Evolutionary conservation across 2,888 invertebrate genomes (phyloP).

Genomic region (Drosophila tripunctata): DNA sequence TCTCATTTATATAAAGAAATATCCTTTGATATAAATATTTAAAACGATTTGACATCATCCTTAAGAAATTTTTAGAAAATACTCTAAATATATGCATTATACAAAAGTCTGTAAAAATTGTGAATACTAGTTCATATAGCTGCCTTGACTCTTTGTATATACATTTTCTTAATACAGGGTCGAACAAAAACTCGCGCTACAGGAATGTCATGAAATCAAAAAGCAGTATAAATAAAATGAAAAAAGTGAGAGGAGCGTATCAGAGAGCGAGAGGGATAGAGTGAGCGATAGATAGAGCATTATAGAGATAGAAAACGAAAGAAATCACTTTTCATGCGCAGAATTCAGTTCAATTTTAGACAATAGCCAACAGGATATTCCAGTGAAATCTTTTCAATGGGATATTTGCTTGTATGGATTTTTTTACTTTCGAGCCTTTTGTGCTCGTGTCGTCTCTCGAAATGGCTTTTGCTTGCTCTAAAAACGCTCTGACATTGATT

Average conservation of each 20-base stretch:
- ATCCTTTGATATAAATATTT: too few relatives aligned
- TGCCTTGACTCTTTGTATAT: too few relatives aligned
- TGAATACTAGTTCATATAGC: too few relatives aligned
- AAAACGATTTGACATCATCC: too few relatives aligned
- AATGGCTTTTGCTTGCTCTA: constrained; percentile 64
- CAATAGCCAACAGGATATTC: constrained; percentile 64
- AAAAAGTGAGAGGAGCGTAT: not conserved
- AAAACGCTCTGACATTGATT: constrained; percentile 71
- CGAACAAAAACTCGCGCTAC: constrained; percentile 43
- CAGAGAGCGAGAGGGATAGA: constrained; percentile 10
- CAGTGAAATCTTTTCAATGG: constrained; percentile 65
- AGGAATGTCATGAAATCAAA: constrained; percentile 54
- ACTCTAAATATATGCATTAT: too few relatives aligned
- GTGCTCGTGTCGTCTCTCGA: constrained; percentile 1
- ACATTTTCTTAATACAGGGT: not conserved
- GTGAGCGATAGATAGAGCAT: constrained; percentile 7
- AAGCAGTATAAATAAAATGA: constrained; percentile 5
- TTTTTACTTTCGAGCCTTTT: constrained; percentile 4
- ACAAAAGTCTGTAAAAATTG: too few relatives aligned
- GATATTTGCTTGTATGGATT: constrained; percentile 36
- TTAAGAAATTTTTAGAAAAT: too few relatives aligned
- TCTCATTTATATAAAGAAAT: too few relatives aligned
- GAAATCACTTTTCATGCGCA: constrained; percentile 68
- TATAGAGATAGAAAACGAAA: constrained; percentile 14
- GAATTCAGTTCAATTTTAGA: constrained; percentile 13